Evolutionary conservation across 2,797 vertebrate species (phyloP).

Genomic region (Thalassophryne amazonica): DNA sequence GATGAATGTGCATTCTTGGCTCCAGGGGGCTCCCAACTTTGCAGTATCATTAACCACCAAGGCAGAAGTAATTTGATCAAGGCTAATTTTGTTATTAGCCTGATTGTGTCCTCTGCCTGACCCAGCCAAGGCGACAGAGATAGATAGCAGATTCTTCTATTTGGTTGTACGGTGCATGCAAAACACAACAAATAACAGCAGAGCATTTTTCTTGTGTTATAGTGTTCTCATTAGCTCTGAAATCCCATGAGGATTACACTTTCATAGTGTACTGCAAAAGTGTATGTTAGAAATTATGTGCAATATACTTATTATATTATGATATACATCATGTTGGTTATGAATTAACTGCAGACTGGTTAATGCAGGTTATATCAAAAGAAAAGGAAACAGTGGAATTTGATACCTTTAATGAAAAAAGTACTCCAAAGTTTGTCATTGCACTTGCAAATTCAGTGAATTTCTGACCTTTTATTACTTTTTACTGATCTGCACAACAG

Average conservation of each 20-base stretch:
- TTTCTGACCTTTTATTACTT: conserved; percentile 43
- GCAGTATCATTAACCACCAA: conserved; percentile 60
- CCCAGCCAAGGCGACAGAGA: conserved; percentile 42
- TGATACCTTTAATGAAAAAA: too few species aligned
- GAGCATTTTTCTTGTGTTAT: neutral
- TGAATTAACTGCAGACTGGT: neutral
- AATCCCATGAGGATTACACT: neutral
- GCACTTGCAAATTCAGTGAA: conserved; percentile 17
- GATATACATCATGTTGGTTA: neutral
- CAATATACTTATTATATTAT: conserved; percentile 1
- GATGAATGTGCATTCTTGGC: conserved; percentile 55
- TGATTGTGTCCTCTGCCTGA: conserved; percentile 65
- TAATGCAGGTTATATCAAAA: neutral
- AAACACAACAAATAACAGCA: conserved; percentile 15
- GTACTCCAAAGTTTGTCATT: conserved; percentile 33
- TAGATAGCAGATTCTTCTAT: conserved; percentile 29
- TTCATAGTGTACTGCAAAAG: conserved; percentile 1
- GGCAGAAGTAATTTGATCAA: conserved; percentile 71
- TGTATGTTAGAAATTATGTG: conserved; percentile 1
- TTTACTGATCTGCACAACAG: conserved; percentile 57
- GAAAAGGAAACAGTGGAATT: too few species aligned
- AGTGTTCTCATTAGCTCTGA: conserved; percentile 14
- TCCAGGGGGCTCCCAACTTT: conserved; percentile 56
- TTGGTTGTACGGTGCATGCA: conserved; percentile 6
- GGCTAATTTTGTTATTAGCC: conserved; percentile 66